These are phyloP conservation scores for Bergia sp. DNA, from an alignment of 92 coral and sea anemone genomes.

Conservation along the genomic window DNA sequence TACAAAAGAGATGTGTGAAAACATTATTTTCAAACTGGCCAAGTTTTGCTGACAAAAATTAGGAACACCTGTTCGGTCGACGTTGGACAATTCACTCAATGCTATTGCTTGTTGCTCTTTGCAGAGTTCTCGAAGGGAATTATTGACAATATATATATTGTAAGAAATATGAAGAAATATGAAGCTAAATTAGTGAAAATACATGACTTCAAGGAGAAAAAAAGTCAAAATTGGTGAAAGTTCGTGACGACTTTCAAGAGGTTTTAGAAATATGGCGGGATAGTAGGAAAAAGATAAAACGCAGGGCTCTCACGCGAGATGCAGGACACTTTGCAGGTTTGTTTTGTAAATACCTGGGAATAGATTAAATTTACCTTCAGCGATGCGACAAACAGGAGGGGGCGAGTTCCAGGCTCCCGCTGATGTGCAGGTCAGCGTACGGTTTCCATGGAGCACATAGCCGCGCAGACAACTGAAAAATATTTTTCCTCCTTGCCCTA, in stretches of 20 bases:
- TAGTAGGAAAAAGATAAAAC: background rate
- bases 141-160: too few relatives aligned
- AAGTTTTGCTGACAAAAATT: too few relatives aligned
- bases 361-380: background rate
- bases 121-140: too few relatives aligned
- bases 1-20: too few relatives aligned
- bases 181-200: too few relatives aligned
- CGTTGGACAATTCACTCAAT: too few relatives aligned
- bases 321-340: background rate
- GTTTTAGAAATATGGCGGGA: background rate
- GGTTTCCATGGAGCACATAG: background rate
- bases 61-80: too few relatives aligned
- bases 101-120: too few relatives aligned
- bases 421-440: background rate
- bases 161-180: too few relatives aligned
- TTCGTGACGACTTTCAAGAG: background rate
- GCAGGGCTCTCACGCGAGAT: background rate
- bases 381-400: background rate
- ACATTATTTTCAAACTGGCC: too few relatives aligned
- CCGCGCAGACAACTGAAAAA: background rate
- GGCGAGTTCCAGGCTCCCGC: background rate
- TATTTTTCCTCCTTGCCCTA: background rate
- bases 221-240: background rate
- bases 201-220: too few relatives aligned
- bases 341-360: too few relatives aligned